Percentiles rank a stretch among this genome's conserved stretches.
Conservation (phyloP, 2,888 invertebrate species). For the Melinopterus prodromus region DNA sequence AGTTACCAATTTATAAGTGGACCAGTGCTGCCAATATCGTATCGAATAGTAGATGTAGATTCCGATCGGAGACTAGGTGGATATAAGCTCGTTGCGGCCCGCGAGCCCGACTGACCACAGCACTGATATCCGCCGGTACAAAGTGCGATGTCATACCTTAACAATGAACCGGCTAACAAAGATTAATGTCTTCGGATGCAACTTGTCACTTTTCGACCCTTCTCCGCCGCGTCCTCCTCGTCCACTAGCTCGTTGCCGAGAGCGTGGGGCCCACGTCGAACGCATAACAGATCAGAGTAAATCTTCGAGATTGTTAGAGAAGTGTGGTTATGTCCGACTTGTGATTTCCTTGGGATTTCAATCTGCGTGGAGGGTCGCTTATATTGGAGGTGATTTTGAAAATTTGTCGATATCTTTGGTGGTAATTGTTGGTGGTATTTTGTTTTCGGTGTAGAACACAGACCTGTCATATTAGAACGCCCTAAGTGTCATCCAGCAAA, state of each 20-base stretch:
- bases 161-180: slow-evolving; percentile 54
- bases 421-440: no score
- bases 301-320: neutral
- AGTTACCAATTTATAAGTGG: slow-evolving; percentile 4
- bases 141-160: slow-evolving; percentile 51
- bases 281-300: neutral
- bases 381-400: no score
- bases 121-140: slow-evolving; percentile 21
- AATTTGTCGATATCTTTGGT: no score
- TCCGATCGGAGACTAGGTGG: neutral
- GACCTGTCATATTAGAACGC: no score
- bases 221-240: neutral
- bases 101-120: neutral
- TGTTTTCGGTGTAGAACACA: no score
- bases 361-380: no score
- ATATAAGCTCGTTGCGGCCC: neutral
- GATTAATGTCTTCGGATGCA: slow-evolving; percentile 52
- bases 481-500: no score
- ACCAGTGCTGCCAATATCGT: slow-evolving; percentile 4
- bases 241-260: neutral
- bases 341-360: no score
- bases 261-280: neutral
- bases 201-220: slow-evolving; percentile 35
- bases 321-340: no score
- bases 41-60: neutral